phyloP scores from a whole-genome alignment of 2,113 vertebrate species.

The Neolamprologus hecqui region DNA sequence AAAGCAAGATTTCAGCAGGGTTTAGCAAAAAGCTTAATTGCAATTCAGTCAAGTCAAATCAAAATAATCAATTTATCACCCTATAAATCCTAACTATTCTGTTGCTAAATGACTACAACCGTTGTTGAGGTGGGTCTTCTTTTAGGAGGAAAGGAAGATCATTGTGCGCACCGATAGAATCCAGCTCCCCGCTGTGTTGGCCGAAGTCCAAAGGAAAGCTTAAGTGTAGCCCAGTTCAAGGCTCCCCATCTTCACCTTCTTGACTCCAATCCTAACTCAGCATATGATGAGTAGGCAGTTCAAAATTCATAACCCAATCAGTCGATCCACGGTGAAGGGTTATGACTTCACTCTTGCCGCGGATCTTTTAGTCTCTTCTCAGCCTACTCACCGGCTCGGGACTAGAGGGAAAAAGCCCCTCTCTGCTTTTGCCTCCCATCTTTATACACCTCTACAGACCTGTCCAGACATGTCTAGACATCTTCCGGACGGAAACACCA shows the following conservation, averaged over 20 bases:
- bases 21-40: too few relatives aligned
- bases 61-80: too few relatives aligned
- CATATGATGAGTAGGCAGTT: rapidly evolving
- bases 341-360: not conserved
- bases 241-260: not conserved
- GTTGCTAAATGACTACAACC: too few relatives aligned
- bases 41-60: too few relatives aligned
- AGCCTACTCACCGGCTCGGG: rapidly evolving
- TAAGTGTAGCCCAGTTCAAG: not conserved
- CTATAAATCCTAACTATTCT: too few relatives aligned
- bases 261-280: rapidly evolving
- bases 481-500: rapidly evolving
- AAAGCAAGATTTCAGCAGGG: too few relatives aligned
- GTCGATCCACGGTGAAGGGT: rapidly evolving
- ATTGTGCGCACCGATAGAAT: not conserved
- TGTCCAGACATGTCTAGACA: too few relatives aligned
- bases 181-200: rapidly evolving
- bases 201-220: rapidly evolving
- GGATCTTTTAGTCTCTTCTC: too few relatives aligned
- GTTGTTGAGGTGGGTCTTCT: not conserved
- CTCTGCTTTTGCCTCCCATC: rapidly evolving
- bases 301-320: not conserved
- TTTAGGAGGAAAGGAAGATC: not conserved
- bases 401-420: too few relatives aligned
- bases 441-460: too few relatives aligned